Conservation (phyloP, 2,888 invertebrate genomes). For the Drosophila anceps region DNA sequence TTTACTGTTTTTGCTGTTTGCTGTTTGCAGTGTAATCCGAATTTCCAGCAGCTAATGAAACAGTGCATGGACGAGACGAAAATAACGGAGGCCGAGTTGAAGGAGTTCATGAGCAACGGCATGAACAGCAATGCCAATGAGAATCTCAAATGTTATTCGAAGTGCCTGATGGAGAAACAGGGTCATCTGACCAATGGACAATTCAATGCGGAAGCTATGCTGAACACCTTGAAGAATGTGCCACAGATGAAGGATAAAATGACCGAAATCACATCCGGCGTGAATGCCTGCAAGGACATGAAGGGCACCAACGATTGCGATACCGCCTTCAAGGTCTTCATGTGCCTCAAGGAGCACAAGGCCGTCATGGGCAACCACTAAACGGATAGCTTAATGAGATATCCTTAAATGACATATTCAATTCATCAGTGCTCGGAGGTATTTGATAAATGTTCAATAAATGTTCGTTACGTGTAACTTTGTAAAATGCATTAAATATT, state of each 20-base stretch:
- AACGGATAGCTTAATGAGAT: neutral
- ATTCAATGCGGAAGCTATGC: conserved; percentile 62
- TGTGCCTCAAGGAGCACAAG: conserved; percentile 76
- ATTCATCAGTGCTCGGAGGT: neutral
- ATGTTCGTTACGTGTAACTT: conserved; percentile 23
- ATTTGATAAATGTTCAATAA: conserved; percentile 34
- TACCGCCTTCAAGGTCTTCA: conserved; percentile 76
- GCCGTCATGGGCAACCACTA: conserved; percentile 33
- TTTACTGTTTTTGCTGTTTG: neutral
- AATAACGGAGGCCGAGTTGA: conserved; percentile 62
- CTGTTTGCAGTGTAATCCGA: conserved; percentile 51
- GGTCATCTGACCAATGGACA: conserved; percentile 74
- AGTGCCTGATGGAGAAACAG: conserved; percentile 81
- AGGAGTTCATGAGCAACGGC: conserved; percentile 53
- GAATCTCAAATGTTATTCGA: conserved; percentile 76
- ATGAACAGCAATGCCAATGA: conserved; percentile 62
- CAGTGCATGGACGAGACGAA: conserved; percentile 68
- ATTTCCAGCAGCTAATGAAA: conserved; percentile 66
- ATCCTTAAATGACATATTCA: neutral
- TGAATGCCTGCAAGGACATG: conserved; percentile 71
- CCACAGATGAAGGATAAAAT: conserved; percentile 66
- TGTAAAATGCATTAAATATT: conserved; percentile 33
- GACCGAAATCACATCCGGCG: conserved; percentile 61
- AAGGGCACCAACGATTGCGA: conserved; percentile 81
- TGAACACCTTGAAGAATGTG: conserved; percentile 50